These are phyloP conservation scores for Sander vitreus DNA, from an alignment of 2,113 vertebrate species.

Conservation along the genomic window DNA sequence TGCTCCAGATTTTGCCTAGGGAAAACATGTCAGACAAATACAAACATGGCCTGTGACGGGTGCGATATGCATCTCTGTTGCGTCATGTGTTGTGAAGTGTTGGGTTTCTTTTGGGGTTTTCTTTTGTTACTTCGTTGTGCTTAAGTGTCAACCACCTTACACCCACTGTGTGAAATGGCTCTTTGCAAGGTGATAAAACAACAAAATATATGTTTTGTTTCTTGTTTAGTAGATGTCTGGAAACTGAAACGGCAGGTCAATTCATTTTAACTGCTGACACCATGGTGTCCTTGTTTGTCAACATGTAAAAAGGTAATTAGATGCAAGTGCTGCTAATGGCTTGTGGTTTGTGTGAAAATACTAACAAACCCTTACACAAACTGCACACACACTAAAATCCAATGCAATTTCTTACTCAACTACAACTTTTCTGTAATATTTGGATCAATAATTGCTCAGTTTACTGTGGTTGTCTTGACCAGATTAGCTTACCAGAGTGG, in stretches of 20 bases:
- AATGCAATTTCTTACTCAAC: not conserved
- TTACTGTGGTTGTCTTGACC: not conserved
- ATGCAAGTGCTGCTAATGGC: not conserved
- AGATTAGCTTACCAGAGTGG: slow-evolving; percentile 92
- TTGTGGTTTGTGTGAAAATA: not conserved
- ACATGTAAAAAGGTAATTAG: not conserved
- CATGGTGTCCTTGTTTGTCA: not conserved
- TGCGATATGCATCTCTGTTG: not conserved
- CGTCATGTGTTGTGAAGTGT: not conserved
- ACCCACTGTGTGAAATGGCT: slow-evolving; percentile 5
- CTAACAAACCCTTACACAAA: not conserved
- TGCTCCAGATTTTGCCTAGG: slow-evolving; percentile 96
- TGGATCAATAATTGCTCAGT: not conserved
- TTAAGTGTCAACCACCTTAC: not conserved
- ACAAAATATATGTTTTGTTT: slow-evolving; percentile 5
- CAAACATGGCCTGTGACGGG: slow-evolving; percentile 6
- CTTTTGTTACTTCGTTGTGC: not conserved
- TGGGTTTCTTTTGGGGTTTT: not conserved
- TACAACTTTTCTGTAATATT: not conserved
- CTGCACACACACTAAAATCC: not conserved
- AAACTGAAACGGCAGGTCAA: not conserved
- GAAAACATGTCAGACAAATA: slow-evolving; percentile 33
- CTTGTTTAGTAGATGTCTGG: not conserved
- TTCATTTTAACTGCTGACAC: slow-evolving; percentile 4
- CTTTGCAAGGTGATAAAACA: slow-evolving; percentile 3